Percentiles rank a stretch among this genome's conserved stretches.
phyloP scores from a whole-genome alignment of 2,113 vertebrate genomes.

The Tychaedon coryphoeus region DNA sequence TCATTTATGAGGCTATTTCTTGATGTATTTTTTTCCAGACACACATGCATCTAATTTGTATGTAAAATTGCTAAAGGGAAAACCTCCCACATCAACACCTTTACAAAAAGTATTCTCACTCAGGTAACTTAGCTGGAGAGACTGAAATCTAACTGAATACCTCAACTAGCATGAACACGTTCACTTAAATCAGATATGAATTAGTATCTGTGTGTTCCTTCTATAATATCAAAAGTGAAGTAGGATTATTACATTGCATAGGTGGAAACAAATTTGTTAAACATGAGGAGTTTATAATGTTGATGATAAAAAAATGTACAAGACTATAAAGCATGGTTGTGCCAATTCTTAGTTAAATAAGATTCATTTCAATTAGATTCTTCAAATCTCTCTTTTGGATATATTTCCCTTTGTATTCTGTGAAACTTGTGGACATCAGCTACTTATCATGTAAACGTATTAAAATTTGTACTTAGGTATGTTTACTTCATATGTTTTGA shows the following conservation, averaged over 20 bases:
- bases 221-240: constrained; percentile 42
- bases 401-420: background rate
- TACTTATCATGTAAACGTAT: background rate
- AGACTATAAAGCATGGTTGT: background rate
- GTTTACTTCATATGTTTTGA: background rate
- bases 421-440: background rate
- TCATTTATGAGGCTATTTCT: background rate
- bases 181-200: constrained; percentile 44
- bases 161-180: constrained; percentile 56
- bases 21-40: background rate
- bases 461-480: background rate
- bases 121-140: constrained; percentile 47
- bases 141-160: constrained; percentile 37
- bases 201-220: constrained; percentile 30
- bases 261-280: constrained; percentile 48
- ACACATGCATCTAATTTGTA: background rate
- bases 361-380: background rate
- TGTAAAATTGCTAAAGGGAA: constrained; percentile 48
- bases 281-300: constrained; percentile 12
- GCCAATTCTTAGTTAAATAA: constrained; percentile 16
- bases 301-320: background rate
- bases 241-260: background rate
- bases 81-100: constrained; percentile 52
- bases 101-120: constrained; percentile 23
- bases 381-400: background rate